Percentiles rank a stretch among this genome's conserved stretches.
phyloP scores from a whole-genome alignment of 2,888 invertebrate genomes.

The Caenorhabditis sp. region DNA sequence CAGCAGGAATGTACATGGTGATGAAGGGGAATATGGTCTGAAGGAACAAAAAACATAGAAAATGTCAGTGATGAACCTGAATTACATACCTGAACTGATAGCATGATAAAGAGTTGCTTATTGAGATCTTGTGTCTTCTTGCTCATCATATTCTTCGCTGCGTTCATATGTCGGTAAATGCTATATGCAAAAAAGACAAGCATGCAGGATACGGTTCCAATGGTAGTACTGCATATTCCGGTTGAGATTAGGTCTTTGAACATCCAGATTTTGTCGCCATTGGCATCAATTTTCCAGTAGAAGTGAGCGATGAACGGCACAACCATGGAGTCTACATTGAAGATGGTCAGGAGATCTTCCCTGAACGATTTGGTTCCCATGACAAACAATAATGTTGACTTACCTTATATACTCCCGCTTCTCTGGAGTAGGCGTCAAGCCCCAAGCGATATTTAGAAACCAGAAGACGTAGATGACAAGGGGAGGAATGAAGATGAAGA shows the following conservation, averaged over 20 bases:
- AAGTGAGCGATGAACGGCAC: neutral
- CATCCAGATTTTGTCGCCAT: neutral
- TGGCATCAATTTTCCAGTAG: neutral
- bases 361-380: neutral
- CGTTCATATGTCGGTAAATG: conserved; percentile 7
- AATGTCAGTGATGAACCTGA: no score
- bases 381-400: no score
- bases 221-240: neutral
- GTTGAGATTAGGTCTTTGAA: neutral
- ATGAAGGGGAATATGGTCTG: conserved; percentile 3
- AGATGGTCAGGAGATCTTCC: neutral
- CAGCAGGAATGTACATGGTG: conserved; percentile 9
- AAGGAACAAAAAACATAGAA: no score
- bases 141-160: neutral
- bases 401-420: no score
- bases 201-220: neutral
- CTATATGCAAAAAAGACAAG: conserved; percentile 3
- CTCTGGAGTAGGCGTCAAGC: no score
- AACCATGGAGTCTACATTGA: neutral
- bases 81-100: neutral
- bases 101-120: conserved; percentile 5
- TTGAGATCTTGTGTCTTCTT: neutral
- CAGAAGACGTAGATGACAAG: conserved; percentile 5
- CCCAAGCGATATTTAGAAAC: neutral
- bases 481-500: neutral